A percentile compares a stretch with the other conserved stretches of the same genome.
Conservation (phyloP, 2,113 vertebrate species). For the Tyrannus savana region DNA sequence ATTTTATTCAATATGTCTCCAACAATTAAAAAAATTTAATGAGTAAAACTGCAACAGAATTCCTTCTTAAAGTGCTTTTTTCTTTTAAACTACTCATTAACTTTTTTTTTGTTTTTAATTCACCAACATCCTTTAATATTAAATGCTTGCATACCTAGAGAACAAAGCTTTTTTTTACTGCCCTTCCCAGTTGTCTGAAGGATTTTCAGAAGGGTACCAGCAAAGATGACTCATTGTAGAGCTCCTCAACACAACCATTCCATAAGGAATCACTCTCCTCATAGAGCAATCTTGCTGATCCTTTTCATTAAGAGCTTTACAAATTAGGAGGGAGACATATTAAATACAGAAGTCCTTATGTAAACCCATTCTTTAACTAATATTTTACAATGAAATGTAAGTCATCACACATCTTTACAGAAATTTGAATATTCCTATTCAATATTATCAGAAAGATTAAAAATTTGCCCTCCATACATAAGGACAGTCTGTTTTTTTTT, state of each 20-base stretch:
- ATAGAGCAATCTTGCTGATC: slow-evolving; percentile 31
- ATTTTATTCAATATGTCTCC: slow-evolving; percentile 84
- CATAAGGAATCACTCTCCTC: slow-evolving; percentile 28
- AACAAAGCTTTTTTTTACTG: slow-evolving; percentile 46
- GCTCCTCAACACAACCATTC: slow-evolving; percentile 44
- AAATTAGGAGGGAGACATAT: slow-evolving; percentile 81
- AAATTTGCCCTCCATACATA: slow-evolving; percentile 75
- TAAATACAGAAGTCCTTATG: slow-evolving; percentile 80
- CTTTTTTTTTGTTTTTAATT: slow-evolving; percentile 10
- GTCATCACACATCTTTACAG: slow-evolving; percentile 89
- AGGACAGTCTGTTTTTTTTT: slow-evolving; percentile 69
- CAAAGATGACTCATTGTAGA: slow-evolving; percentile 51
- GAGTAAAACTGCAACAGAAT: slow-evolving; percentile 75
- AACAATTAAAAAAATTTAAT: slow-evolving; percentile 67
- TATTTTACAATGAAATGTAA: slow-evolving; percentile 91
- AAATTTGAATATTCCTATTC: slow-evolving; percentile 85
- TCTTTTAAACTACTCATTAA: slow-evolving; percentile 57
- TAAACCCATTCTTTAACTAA: slow-evolving; percentile 85
- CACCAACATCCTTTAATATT: slow-evolving; percentile 33
- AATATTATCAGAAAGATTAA: slow-evolving; percentile 78
- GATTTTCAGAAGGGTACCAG: slow-evolving; percentile 43
- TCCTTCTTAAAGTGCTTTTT: slow-evolving; percentile 79
- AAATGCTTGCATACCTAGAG: slow-evolving; percentile 36
- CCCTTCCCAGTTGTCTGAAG: slow-evolving; percentile 54
- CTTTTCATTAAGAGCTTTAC: slow-evolving; percentile 59